Evolutionary conservation across 2,113 vertebrate species (phyloP).

Genomic region (Gnathonemus longibarbis): DNA sequence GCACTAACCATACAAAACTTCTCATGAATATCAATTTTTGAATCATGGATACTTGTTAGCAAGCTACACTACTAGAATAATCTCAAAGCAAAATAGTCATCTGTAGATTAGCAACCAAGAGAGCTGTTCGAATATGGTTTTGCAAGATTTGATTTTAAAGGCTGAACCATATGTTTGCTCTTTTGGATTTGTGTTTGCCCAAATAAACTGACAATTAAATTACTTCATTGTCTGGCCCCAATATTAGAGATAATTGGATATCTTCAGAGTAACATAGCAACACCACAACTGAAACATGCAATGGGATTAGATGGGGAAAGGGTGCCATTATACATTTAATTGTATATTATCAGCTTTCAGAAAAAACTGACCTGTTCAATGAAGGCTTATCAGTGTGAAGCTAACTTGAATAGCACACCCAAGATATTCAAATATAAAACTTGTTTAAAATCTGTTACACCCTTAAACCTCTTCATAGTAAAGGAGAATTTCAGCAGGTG

Average conservation of each 20-base stretch:
- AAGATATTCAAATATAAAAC: neutral
- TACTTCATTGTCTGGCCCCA: neutral
- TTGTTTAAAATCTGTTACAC: conserved; percentile 1
- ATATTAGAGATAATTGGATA: neutral
- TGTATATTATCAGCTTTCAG: neutral
- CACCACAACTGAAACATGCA: neutral
- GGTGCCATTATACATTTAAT: neutral
- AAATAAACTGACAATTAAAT: neutral
- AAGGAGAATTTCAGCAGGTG: neutral
- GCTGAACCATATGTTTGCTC: neutral
- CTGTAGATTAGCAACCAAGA: neutral
- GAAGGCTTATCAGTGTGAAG: neutral
- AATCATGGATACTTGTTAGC: neutral
- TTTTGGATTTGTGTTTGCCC: neutral
- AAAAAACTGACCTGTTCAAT: neutral
- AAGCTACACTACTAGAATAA: neutral
- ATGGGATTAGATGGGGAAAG: neutral
- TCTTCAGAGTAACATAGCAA: neutral
- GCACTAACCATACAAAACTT: neutral
- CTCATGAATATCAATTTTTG: neutral
- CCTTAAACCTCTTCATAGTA: neutral
- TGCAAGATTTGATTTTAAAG: neutral
- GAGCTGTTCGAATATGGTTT: neutral
- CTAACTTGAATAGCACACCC: neutral
- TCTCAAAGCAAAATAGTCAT: neutral